These are phyloP conservation scores for Crypturellus tataupa DNA, from an alignment of 2,797 vertebrate species.

Conservation along the genomic window DNA sequence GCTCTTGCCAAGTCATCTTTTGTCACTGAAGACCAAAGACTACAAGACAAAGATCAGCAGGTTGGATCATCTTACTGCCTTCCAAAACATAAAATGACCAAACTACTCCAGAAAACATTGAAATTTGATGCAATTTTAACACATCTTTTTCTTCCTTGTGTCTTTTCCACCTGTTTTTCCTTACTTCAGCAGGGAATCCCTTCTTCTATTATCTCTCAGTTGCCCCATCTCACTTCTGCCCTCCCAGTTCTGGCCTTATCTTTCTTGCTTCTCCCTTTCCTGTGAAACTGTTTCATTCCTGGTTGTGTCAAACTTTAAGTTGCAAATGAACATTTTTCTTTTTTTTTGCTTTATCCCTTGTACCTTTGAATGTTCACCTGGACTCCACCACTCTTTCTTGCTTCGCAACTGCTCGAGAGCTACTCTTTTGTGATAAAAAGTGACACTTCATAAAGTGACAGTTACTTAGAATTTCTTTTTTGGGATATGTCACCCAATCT, in stretches of 20 bases:
- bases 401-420: neutral
- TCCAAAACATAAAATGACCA: neutral
- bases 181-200: neutral
- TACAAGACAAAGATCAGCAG: neutral
- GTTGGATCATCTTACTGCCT: neutral
- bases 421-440: neutral
- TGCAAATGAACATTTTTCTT: neutral
- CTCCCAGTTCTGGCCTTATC: neutral
- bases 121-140: neutral
- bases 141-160: accelerated
- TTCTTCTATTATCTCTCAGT: neutral
- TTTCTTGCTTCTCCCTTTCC: neutral
- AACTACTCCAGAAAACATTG: neutral
- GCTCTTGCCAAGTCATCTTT: neutral
- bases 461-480: neutral
- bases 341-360: neutral
- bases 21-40: neutral
- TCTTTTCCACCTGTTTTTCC: neutral
- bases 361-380: neutral
- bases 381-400: neutral
- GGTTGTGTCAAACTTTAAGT: neutral
- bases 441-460: neutral
- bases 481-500: neutral
- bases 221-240: neutral
- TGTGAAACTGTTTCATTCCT: neutral